Percentiles rank a stretch among this genome's conserved stretches.
Evolutionary conservation across 2,113 vertebrate species (phyloP).

Genomic region (Sigmodon hispidus): DNA sequence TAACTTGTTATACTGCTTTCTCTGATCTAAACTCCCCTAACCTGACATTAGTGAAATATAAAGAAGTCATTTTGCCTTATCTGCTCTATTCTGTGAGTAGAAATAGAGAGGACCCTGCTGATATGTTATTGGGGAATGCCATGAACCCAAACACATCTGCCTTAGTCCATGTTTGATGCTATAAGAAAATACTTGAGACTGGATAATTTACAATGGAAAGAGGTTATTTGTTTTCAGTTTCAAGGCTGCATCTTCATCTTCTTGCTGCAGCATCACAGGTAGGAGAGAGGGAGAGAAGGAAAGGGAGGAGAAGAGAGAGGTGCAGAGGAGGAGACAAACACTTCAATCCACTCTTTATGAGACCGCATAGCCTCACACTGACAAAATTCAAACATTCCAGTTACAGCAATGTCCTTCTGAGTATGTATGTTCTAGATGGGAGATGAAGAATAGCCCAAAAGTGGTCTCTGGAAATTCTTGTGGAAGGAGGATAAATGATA

Average conservation of each 20-base stretch:
- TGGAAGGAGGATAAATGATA: background rate
- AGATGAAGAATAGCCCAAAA: background rate
- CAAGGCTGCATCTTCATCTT: background rate
- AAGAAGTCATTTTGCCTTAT: background rate
- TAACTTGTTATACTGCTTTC: background rate
- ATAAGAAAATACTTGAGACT: background rate
- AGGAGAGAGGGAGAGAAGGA: background rate
- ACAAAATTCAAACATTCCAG: background rate
- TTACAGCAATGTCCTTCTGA: background rate
- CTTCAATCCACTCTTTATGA: background rate
- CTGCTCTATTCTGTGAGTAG: background rate
- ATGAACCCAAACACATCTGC: background rate
- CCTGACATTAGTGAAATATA: background rate
- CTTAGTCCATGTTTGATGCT: background rate
- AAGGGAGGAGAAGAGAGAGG: background rate
- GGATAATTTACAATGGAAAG: background rate
- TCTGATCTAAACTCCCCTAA: background rate
- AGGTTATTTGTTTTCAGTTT: background rate
- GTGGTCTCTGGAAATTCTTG: background rate
- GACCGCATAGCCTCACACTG: background rate
- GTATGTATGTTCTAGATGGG: no score
- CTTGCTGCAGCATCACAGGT: background rate
- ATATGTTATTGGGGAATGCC: background rate
- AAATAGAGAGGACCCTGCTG: fast-evolving
- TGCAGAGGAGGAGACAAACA: no score